A percentile compares a stretch with the other conserved stretches of the same genome.
phyloP scores from a whole-genome alignment of 2,113 vertebrate genomes.

The Otis tarda region DNA sequence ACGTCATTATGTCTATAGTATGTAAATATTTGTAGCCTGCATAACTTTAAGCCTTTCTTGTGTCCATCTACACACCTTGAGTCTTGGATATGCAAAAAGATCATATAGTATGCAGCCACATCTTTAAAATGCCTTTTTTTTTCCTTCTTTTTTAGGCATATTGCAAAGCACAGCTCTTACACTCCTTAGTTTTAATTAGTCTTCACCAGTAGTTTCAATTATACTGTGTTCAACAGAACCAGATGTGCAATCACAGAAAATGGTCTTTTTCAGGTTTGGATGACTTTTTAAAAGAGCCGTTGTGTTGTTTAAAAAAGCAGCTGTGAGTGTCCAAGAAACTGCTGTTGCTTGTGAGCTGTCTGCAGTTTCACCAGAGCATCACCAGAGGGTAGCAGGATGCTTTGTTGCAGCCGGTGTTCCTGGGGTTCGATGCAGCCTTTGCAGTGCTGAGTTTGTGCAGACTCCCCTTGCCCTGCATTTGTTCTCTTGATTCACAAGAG shows the following conservation, averaged over 20 bases:
- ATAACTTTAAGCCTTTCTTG: neutral
- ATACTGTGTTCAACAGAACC: neutral
- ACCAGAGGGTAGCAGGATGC: conserved; percentile 64
- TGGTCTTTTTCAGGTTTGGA: neutral
- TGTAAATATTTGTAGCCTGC: neutral
- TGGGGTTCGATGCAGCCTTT: neutral
- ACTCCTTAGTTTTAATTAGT: neutral
- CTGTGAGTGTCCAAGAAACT: rapidly evolving
- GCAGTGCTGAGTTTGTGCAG: neutral
- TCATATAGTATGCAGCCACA: neutral
- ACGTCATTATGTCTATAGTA: neutral
- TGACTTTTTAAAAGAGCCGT: neutral
- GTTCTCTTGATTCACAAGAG: neutral
- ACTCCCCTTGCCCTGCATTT: neutral
- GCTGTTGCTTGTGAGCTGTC: neutral
- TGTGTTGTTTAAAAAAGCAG: neutral
- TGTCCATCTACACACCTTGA: neutral
- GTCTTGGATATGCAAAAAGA: neutral
- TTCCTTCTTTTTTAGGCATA: neutral
- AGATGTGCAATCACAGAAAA: neutral
- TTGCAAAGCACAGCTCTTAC: neutral
- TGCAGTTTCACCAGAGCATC: neutral
- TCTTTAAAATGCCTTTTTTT: neutral
- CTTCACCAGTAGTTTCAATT: neutral
- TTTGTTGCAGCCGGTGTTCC: neutral